Evolutionary conservation across 53 echinoderm and acorn worm genomes (phyloP), one percentile per base, ranked within the genome.

Genomic region (Arbacia lixula): DNA sequence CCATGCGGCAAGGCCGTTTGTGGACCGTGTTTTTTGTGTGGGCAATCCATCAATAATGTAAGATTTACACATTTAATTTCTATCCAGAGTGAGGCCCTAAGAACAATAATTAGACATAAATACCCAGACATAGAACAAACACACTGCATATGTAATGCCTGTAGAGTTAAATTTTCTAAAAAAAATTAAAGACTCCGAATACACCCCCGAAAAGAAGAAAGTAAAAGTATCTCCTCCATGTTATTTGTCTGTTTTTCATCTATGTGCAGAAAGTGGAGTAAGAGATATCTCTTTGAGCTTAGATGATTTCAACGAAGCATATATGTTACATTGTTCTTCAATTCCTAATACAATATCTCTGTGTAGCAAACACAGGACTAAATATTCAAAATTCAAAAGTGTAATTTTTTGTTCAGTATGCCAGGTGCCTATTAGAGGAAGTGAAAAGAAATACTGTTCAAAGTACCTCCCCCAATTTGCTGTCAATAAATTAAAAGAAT

Each of bases 71-170:
- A 72, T 25, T 27, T 72, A 49, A 46, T 9, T 46, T n/a, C 46
- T 25, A 72, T 49, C 3, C 17, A 72, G 5, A 43, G 26, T 14
- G 30, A 72, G 49, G 2, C 46, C 10, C 20, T 72, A 9, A 56
- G 20, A 32, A 9, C 33, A 20, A 36, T 76, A 5, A 76, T 56
- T 4, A 76, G 12, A 36, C 53, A 25, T 76, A 55, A 33, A 36
- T 36, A 9, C 25, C 76, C 76, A 6, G 5, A 56, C 22, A 36
- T 76, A 28, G 35, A 36, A 36, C 33, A 76, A 3, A 57, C 38
- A 26, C 57, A 58, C 19, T 77, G 78, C 24, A 77, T 77, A 37
- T 77, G 78, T 58, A 77, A 40, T 57, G 58, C 60, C 2, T 77
- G 78, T 19, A 58, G 60, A 12, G 4, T 60, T 4, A 58, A 77